Conservation (phyloP, 2,113 vertebrate genomes). For the Chinchilla lanigera region DNA sequence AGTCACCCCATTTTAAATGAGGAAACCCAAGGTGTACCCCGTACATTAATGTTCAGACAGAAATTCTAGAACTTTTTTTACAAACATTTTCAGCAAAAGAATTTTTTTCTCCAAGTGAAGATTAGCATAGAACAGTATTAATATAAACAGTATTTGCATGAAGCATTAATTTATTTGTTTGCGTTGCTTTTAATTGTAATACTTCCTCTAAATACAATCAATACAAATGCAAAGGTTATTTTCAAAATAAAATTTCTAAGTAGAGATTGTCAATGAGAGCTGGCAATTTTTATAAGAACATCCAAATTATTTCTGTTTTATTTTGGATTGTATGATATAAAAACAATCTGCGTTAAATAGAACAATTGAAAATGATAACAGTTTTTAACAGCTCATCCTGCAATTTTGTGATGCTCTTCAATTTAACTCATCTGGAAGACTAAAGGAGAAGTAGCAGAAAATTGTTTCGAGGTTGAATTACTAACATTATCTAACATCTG, state of each 20-base stretch:
- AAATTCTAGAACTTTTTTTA: neutral
- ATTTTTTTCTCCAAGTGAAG: neutral
- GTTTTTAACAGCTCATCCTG: conserved; percentile 51
- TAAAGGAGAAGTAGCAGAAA: conserved; percentile 51
- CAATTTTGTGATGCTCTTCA: conserved; percentile 58
- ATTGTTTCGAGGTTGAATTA: conserved; percentile 55
- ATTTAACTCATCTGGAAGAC: conserved; percentile 53
- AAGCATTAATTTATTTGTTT: neutral
- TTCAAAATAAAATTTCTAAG: neutral
- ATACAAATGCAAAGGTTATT: neutral
- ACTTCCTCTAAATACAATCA: neutral
- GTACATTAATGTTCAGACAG: neutral
- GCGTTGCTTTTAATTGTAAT: neutral
- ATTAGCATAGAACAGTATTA: neutral
- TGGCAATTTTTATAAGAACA: neutral
- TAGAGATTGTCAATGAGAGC: neutral
- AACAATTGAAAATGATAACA: conserved; percentile 50
- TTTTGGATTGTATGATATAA: conserved; percentile 11
- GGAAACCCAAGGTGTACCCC: neutral
- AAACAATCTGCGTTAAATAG: conserved; percentile 44
- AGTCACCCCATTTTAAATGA: neutral
- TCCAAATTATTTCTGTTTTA: conserved; percentile 45
- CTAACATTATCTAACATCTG: conserved; percentile 66
- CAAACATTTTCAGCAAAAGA: neutral
- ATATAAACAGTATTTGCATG: neutral